These are phyloP conservation scores for Notodonta dromedarius DNA, from an alignment of 2,888 invertebrate species.

Conservation along the genomic window DNA sequence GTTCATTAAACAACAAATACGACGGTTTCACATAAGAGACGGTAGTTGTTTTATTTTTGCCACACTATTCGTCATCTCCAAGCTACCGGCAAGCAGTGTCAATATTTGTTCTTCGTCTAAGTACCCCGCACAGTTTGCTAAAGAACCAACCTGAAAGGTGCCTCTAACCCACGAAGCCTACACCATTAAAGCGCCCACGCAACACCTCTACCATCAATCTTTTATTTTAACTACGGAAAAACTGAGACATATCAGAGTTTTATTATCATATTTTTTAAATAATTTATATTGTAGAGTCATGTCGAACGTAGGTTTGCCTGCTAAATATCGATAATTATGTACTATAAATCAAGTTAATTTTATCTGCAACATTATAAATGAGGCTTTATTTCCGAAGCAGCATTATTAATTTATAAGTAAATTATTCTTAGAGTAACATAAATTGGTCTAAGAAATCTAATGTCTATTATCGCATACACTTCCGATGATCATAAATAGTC, in stretches of 20 bases:
- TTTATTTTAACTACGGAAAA: constrained; percentile 31
- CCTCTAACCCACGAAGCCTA: constrained; percentile 42
- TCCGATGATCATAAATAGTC: constrained; percentile 3
- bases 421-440: constrained; percentile 13
- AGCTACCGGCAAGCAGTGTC: constrained; percentile 46
- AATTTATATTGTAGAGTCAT: constrained; percentile 15
- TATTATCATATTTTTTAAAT: constrained; percentile 33
- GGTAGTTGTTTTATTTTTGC: constrained; percentile 34
- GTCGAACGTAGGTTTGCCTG: constrained; percentile 12
- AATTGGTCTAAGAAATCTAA: constrained; percentile 11
- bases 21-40: constrained; percentile 11
- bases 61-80: constrained; percentile 37
- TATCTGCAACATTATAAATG: constrained; percentile 7
- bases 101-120: constrained; percentile 56
- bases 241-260: constrained; percentile 17
- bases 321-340: constrained; percentile 20
- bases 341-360: constrained; percentile 19
- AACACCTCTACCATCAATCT: constrained; percentile 39
- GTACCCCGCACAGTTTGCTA: constrained; percentile 31
- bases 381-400: constrained; percentile 8
- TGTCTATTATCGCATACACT: constrained; percentile 11
- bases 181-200: constrained; percentile 39
- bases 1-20: constrained; percentile 24
- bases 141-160: constrained; percentile 53
- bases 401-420: background rate